Base-by-base conservation (phyloP, 2,113 vertebrate species). In the Syrmaticus mikado region DNA sequence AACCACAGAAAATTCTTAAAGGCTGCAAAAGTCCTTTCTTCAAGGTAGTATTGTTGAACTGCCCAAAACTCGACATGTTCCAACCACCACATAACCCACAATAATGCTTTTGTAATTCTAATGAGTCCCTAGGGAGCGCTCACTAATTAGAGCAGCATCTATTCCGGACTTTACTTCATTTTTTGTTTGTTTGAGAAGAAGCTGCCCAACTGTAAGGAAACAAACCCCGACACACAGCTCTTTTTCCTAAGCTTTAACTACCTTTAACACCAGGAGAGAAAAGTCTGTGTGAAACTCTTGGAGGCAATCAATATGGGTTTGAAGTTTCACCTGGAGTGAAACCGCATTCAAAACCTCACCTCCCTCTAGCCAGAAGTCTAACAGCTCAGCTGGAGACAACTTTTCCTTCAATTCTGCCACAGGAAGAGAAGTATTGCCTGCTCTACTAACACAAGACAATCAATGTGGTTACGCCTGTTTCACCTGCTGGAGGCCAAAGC, bases 71-170 rank as follows among this genome's bases (percentile, higher is more conserved):
- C 5, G 0, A 43, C 73, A 12, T 88, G 90, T 93, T 94, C 79
- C 84, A 94, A 74, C 65, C 66, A 66, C 75, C 28, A 25, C 82
- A 92, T 78, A 89, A 61, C 73, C 2, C 2, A 93, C 86, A 92
- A 86, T 89, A 84, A 93, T 38, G 89, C 95, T 86, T 96, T 95
- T 91, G 84, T 90, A 77, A 93, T 95, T 94, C 93, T 94, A 96
- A 95, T 96, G 94, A 94, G 87, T 85, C 85, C 73, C 64, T 68
- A 83, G 90, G 85, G 87, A 94, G 68, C 11, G 11, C 66, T 94
- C 64, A 38, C 92, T 95, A 96, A 96, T 94, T 96, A 94, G 48
- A 95, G 57, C 71, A 50, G 77, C 65, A 0, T 80, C 82, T 87
- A 40, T 45, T 57, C 43, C 67, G 50, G 46, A 90, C 71, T 94